Percentiles rank a stretch among this genome's conserved stretches.
phyloP scores from a whole-genome alignment of 2,888 invertebrate genomes.

The Pyrgus malvae region DNA sequence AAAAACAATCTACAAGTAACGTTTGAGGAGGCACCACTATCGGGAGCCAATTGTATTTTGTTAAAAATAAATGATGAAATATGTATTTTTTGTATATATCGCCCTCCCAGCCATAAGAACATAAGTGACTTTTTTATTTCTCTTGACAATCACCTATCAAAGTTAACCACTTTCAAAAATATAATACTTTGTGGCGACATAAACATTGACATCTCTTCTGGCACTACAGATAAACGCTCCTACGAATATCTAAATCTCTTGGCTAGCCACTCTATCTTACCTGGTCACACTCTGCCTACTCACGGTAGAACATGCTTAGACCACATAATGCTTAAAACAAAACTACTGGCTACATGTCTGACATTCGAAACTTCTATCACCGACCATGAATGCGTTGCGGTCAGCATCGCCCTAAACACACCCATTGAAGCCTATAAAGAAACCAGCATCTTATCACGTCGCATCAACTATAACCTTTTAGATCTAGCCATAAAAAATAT shows the following conservation, averaged over 20 bases:
- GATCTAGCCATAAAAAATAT: background rate
- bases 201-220: slow-evolving; percentile 28
- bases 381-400: slow-evolving; percentile 18
- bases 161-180: slow-evolving; percentile 21
- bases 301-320: slow-evolving; percentile 31
- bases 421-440: background rate
- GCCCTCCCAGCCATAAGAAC: slow-evolving; percentile 24
- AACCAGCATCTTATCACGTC: too few relatives aligned
- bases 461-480: background rate
- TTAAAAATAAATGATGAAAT: slow-evolving; percentile 17
- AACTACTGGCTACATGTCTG: slow-evolving; percentile 1
- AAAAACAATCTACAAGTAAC: slow-evolving; percentile 14
- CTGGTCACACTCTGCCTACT: slow-evolving; percentile 30
- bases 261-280: slow-evolving; percentile 33
- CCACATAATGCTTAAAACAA: slow-evolving; percentile 34
- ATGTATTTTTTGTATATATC: slow-evolving; percentile 28
- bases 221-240: slow-evolving; percentile 3
- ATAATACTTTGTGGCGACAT: slow-evolving; percentile 36
- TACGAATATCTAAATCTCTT: slow-evolving; percentile 33
- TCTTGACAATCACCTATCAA: slow-evolving; percentile 3
- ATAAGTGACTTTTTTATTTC: slow-evolving; percentile 22
- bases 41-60: slow-evolving; percentile 33
- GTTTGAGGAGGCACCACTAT: slow-evolving; percentile 28
- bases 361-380: slow-evolving; percentile 17
- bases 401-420: background rate